Base-by-base conservation (phyloP, 2,797 vertebrate genomes). In the Enteromius mattozi region DNA sequence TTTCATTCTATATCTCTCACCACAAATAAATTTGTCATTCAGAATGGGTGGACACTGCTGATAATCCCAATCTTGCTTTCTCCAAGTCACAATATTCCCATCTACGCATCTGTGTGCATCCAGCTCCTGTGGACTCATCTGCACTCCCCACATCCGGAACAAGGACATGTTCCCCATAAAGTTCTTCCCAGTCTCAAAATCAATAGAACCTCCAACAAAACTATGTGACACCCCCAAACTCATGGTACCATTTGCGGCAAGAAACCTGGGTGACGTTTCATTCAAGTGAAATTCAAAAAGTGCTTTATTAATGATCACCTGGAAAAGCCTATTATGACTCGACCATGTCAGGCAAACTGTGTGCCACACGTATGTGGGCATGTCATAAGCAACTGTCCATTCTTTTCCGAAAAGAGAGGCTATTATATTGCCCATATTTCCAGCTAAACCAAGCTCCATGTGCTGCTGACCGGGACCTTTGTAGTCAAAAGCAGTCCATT, bases 401-500 rank as follows among this genome's bases (percentile, higher is more conserved):
- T 79, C 4, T 2, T 80, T 0, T 30, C 90, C 94, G 42, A 95
- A 94, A 21, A 95, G 66, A 92, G 87, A 93, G 0, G 91, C 90
- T 6, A n/a, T 51, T 47, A 95, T 47, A 0, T 72, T 10, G 6
- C 59, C 2, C 1, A 9, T 0, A 0, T 2, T n/a, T 65, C 94
- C 94, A 12, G 33, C 72, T 4, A 96, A 82, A 30, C 94, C 94
- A 78, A 96, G 88, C 81, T 95, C 94, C 56, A 49, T 85, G 4
- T 2, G 0, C 0, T 1, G 2, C 0, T 2, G 3, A 17, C 85
- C 87, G 0, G 86, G 92, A 66, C 88, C 88, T 88, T 92, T 94
- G 86, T 96, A 96, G 70, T 88, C 91, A 84, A 96, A 95, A 2
- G 86, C 95, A 3, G 93, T 95, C 95, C 95, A 96, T 2, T 56